Base-by-base conservation (phyloP, 2,113 vertebrate species). In the Acrocephalus arundinaceus region DNA sequence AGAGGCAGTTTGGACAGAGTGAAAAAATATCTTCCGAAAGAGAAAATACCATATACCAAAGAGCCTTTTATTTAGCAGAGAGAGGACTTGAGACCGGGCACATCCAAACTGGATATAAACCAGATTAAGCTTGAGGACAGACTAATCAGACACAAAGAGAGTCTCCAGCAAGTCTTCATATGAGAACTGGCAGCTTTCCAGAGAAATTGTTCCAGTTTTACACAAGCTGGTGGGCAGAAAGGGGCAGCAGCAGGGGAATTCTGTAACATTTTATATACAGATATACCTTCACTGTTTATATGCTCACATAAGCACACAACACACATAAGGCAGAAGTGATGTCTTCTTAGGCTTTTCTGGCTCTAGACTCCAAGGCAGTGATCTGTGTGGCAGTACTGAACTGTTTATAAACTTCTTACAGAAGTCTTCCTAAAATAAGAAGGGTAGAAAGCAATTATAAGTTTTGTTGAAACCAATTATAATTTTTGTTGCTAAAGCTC, bases 381-480 rank as follows among this genome's bases (percentile, higher is more conserved):
- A 22, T 71, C 39, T 58, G 11, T 55, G 28, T 21, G 33, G 61
- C 37, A 43, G 17, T 17, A 82, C 33, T 39, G 74, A 78, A 33
- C n/a, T 80, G 71, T 31, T 91, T 63, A 63, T 89, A 48, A 95
- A 74, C 46, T 54, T 88, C 39, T 86, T 76, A 62, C 22, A 66
- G 58, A 80, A 86, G 22, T n/a, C 72, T 74, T 79, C 48, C 70
- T 94, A 70, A 93, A 93, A 75, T 86, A 80, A 80, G 45, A 76
- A 65, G 35, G 28, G 43, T 84, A 73, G 84, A 91, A 89, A 84
- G 20, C 43, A 91, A 91, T 95, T 93, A 77, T 80, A 86, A 58
- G 80, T 84, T 90, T 77, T 71, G 57, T 71, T 84, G 89, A 87
- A 87, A 74, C 20, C 43, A 91, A 91, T 95, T 93, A 77, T 80